Conservation (phyloP, 2,113 vertebrate genomes). For the Neomonachus schauinslandi region DNA sequence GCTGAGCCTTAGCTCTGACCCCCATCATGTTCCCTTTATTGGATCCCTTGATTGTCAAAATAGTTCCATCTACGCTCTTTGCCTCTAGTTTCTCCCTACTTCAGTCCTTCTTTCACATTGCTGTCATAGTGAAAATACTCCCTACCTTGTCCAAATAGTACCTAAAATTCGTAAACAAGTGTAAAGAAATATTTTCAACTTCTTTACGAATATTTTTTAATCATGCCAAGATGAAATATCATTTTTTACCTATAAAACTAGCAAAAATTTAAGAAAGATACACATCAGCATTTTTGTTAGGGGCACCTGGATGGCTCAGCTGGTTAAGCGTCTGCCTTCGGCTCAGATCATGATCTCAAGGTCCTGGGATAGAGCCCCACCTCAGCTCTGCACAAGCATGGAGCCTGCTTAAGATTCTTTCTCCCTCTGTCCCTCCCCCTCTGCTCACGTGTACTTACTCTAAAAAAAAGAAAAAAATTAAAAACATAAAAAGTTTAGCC, state of each 20-base stretch:
- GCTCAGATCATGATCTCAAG: neutral
- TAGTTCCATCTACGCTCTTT: neutral
- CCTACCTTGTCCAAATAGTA: neutral
- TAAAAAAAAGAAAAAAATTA: neutral
- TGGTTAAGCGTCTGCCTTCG: neutral
- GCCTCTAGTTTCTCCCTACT: neutral
- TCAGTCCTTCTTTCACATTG: neutral
- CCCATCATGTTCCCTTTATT: neutral
- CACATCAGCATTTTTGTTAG: neutral
- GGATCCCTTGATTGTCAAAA: neutral
- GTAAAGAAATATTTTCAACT: neutral
- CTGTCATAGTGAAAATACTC: neutral
- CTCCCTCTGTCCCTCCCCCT: neutral
- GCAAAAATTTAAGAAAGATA: neutral
- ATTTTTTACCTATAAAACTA: slow-evolving; percentile 12
- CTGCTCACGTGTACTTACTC: neutral
- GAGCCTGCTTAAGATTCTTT: neutral
- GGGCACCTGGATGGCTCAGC: neutral
- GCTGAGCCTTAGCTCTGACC: neutral
- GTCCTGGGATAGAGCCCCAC: neutral
- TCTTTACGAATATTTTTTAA: slow-evolving; percentile 8
- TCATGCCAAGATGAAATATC: neutral
- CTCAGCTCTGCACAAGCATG: neutral
- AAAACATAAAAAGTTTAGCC: neutral
- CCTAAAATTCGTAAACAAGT: neutral